These are phyloP conservation scores for Wasmannia auropunctata DNA, from an alignment of 1,140 invertebrate genomes.

Conservation along the genomic window DNA sequence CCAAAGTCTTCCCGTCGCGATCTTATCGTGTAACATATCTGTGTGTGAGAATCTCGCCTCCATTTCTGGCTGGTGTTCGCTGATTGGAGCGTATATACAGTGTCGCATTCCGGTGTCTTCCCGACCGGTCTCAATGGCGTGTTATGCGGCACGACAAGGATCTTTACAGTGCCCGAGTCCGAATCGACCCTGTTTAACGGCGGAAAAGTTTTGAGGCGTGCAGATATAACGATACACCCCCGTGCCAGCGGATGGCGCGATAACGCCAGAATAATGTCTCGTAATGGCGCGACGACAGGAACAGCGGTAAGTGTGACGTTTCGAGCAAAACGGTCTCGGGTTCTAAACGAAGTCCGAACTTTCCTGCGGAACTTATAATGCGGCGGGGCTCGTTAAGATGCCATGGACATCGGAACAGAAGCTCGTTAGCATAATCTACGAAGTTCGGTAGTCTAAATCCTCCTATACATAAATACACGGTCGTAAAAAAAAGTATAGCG, in stretches of 20 bases:
- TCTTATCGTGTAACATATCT: slow-evolving; percentile 15
- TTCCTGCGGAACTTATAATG: slow-evolving; percentile 69
- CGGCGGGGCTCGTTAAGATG: slow-evolving; percentile 69
- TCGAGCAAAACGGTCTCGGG: slow-evolving; percentile 37
- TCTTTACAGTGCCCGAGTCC: slow-evolving; percentile 20
- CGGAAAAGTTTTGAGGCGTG: slow-evolving; percentile 35
- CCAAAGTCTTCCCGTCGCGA: not conserved
- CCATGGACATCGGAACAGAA: slow-evolving; percentile 67
- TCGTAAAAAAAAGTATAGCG: slow-evolving; percentile 48
- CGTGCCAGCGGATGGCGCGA: slow-evolving; percentile 38
- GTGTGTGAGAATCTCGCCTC: not conserved
- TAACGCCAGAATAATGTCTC: slow-evolving; percentile 64
- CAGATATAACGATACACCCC: slow-evolving; percentile 58
- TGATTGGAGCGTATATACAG: not conserved
- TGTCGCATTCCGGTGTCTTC: not conserved
- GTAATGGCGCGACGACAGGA: slow-evolving; percentile 63
- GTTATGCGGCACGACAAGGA: slow-evolving; percentile 18
- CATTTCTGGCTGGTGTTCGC: not conserved
- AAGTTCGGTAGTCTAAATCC: slow-evolving; percentile 57
- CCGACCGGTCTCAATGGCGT: slow-evolving; percentile 7
- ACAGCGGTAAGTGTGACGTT: slow-evolving; percentile 68
- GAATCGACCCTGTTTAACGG: slow-evolving; percentile 67
- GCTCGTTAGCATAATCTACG: slow-evolving; percentile 72
- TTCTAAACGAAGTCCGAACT: slow-evolving; percentile 65
- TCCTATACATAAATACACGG: slow-evolving; percentile 53